Conservation (phyloP, 2,113 vertebrate species). For the Galemys pyrenaicus region DNA sequence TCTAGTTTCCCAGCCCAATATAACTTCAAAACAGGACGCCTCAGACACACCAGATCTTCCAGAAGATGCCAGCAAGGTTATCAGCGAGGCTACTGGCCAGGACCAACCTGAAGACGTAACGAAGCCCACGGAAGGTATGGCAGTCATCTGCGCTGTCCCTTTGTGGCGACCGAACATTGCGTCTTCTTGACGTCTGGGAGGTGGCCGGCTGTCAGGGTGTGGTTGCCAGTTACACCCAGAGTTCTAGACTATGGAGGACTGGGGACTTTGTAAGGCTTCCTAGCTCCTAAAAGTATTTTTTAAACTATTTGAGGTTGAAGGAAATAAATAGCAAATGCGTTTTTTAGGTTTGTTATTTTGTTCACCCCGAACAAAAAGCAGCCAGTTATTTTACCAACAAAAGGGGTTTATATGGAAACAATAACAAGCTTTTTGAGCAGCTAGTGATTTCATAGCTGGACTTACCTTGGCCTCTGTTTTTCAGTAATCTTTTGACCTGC, state of each 20-base stretch:
- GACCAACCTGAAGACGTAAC: background rate
- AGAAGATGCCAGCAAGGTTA: background rate
- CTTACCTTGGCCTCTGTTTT: background rate
- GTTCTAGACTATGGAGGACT: background rate
- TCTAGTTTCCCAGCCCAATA: background rate
- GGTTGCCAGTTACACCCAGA: background rate
- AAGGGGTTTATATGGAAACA: background rate
- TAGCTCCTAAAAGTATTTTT: background rate
- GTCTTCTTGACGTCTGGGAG: background rate
- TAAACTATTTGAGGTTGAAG: background rate
- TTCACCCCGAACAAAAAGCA: background rate
- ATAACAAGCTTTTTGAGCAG: background rate
- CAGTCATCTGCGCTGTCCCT: background rate
- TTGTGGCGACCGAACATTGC: background rate
- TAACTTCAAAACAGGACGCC: background rate
- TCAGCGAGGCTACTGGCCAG: background rate
- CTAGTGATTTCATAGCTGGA: background rate
- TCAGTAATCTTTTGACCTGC: background rate
- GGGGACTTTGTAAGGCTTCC: background rate
- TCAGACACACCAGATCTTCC: background rate
- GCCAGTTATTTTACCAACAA: background rate
- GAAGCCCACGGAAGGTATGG: constrained; percentile 47
- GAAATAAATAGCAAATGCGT: background rate
- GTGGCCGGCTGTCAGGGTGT: background rate
- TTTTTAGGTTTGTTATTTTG: background rate